Base-by-base conservation (phyloP, 2,888 invertebrate genomes). In the Nasonia oneida region DNA sequence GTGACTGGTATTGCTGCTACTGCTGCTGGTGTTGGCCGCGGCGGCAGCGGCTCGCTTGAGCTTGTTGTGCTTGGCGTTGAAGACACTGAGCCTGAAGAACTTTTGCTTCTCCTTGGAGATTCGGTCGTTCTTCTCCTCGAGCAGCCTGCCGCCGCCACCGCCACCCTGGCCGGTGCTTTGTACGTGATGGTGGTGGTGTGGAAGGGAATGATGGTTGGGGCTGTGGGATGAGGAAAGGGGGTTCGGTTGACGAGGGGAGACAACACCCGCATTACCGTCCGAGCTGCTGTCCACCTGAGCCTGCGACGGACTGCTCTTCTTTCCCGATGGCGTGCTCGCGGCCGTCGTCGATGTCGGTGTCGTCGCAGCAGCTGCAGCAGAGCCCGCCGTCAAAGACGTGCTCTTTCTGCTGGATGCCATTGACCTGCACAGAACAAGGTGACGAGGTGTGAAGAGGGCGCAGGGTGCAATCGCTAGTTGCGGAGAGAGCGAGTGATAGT, bases 21-120 rank as follows among this genome's bases (percentile, higher is more conserved):
- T 88, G 50, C 57, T 53, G 33, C 61, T n/a, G 23, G 33, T 29
- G 67, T 42, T 53, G 81, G 88, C 73, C 86, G 84, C 85, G 85
- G 83, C 23, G 53, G 57, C 33, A 64, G 85, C 85, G 42, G 87
- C 87, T 15, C 88, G 88, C 88, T 92, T 93, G 83, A 92, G 88
- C 88, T 93, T 93, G 90, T 90, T 92, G 89, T 93, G 93, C 89
- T 95, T 96, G 87, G 96, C 95, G 93, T 97, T 97, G 93, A 97
- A 97, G 82, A 96, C 97, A 90, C 97, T 97, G 93, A 96, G 95
- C 93, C 97, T 95, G 95, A 97, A 97, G 94, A 97, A 97, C 94
- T 97, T 97, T 94, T 97, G 97, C 94, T 97, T 97, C 95, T 97
- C 97, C 94, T 97, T 97, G 89, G 97, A 97, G 95, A 97, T 97